Evolutionary conservation across 2,113 vertebrate species (phyloP), one percentile per base, ranked within the genome.

Genomic region (Chaenocephalus aceratus): DNA sequence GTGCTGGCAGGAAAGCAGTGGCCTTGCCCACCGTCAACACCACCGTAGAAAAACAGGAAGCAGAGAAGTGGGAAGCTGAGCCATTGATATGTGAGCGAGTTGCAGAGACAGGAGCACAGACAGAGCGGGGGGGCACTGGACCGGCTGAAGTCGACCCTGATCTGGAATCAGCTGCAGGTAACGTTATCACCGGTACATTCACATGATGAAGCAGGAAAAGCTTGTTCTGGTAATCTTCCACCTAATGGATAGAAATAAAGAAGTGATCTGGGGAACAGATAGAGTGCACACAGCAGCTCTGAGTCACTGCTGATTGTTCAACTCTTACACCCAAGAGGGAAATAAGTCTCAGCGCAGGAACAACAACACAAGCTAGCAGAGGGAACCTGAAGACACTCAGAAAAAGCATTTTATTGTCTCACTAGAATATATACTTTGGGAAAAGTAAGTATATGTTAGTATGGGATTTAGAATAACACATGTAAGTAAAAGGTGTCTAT

Each of bases 21-120:
- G 69, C 58, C 58, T 56, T 67, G 70, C 64, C 56, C 48, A 72
- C 76, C 3, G 69, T 15, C 36, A 7, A 41, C n/a, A 21, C 45
- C 62, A n/a, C 56, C 10, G 2, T 34, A 76, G 73, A 84, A 86
- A 89, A 89, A 91, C 89, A 91, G 87, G 89, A 91, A 89, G 83
- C 13, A 74, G 80, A 70, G 60, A 85, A 85, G 52, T 60, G 63
- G 78, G 78, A 89, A 84, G 83, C 77, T 62, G 75, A 81, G 10
- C 65, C 69, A 70, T 62, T 57, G 34, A 82, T 68, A 53, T 60
- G 23, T 64, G 81, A 77, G n/a, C 61, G 14, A 34, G 51, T 34
- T n/a, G 23, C 46, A 57, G 75, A 64, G 21, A 79, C 56, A 36
- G 77, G 51, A 30, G 48, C 13, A 30, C 21, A 34, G 53, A 79